Conservation (phyloP, 1,140 invertebrate genomes). For the Melipona quadrifasciata region DNA sequence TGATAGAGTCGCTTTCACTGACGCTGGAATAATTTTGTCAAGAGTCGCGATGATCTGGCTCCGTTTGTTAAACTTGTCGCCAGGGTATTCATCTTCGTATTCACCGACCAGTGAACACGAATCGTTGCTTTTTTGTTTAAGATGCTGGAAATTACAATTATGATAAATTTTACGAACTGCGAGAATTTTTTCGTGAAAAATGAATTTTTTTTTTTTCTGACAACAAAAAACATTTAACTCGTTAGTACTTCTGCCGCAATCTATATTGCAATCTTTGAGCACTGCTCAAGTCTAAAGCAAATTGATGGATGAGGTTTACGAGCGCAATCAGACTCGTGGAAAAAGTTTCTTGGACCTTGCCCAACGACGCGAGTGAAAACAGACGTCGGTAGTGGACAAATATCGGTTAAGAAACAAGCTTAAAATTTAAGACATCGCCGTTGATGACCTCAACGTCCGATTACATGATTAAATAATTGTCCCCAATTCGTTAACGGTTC, state of each 20-base stretch:
- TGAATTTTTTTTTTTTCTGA: not conserved
- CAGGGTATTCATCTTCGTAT: slow-evolving; percentile 11
- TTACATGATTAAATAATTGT: slow-evolving; percentile 57
- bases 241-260: not conserved
- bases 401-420: slow-evolving; percentile 10
- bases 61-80: not conserved
- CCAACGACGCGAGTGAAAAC: slow-evolving; percentile 17
- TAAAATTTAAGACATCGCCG: slow-evolving; percentile 43
- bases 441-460: slow-evolving; percentile 33
- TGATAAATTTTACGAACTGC: not conserved
- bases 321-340: too few species aligned
- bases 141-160: not conserved
- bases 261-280: not conserved
- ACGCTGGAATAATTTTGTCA: slow-evolving; percentile 36
- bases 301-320: not conserved
- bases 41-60: slow-evolving; percentile 27
- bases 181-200: not conserved
- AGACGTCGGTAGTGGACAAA: not conserved
- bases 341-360: not conserved
- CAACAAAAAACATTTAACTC: not conserved
- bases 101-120: too few species aligned
- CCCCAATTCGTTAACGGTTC: slow-evolving; percentile 57
- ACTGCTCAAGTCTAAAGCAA: not conserved
- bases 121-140: too few species aligned
- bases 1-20: slow-evolving; percentile 68